Base-by-base conservation (phyloP, 2,888 invertebrate genomes). In the Zele albiditarsus region DNA sequence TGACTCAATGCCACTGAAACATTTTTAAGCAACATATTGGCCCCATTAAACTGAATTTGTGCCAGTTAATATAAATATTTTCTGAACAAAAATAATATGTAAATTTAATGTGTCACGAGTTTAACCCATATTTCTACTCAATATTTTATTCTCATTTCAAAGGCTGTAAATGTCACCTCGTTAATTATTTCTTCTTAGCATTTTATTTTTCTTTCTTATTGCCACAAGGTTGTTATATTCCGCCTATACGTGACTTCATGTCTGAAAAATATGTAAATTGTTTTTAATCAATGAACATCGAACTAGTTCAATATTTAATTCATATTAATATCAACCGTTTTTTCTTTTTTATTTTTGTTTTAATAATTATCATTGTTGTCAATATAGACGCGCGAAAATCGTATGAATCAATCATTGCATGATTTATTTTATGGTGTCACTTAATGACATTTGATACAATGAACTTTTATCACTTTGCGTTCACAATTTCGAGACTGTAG, bases 1-100 rank as follows among this genome's bases (percentile, higher is more conserved):
- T 83, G 86, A 87, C 85, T 85, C 85, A 84, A 85, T 86, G 82
- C 82, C 82, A 81, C 80, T 77, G 80, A 81, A 82, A 79, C 82
- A 80, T 79, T 81, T 82, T 78, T 77, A 75, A 66, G 77, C 79
- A 75, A 76, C 78, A 79, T 74, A 70, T 81, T 79, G 76, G 80
- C 77, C 79, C 75, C 67, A 33, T 20, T 63, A 63, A 27, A 71
- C 53, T 20, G 4, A 20, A 75, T 73, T 74, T 81, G 76, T 71
- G 31, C 71, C 79, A 80, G 73, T 68, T 8, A 10, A 53, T 46
- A 46, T 46, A 46, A 0, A 62, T 71, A 77, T 69, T 73, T 76
- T 72, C 66, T 46, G 58, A 72, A 71, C 77, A 69, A 67, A 38
- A 20, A 27, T 20, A 42, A 57, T 23, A n/a, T 49, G 27, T 16